Conservation (phyloP, 2,888 invertebrate genomes). For the Noctuana brunneofusca region DNA sequence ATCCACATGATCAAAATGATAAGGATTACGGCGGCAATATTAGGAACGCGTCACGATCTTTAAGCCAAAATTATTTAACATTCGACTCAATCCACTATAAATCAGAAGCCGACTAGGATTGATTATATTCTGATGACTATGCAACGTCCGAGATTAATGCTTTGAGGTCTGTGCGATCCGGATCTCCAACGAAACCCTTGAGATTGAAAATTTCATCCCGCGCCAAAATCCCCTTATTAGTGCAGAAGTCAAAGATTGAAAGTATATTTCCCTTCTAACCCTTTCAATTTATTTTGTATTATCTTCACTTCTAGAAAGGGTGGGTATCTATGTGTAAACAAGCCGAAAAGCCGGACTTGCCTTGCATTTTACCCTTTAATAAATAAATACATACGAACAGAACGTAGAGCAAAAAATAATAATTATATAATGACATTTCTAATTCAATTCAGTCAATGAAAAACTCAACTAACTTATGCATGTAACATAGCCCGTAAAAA, state of each 20-base stretch:
- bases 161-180: conserved; percentile 19
- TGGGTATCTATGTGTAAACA: too few species aligned
- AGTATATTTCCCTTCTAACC: not conserved
- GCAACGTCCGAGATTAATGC: conserved; percentile 65
- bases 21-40: not conserved
- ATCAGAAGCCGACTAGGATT: conserved; percentile 61
- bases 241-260: not conserved
- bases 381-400: too few species aligned
- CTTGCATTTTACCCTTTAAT: too few species aligned
- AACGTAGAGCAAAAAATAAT: too few species aligned
- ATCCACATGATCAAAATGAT: not conserved
- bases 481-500: too few species aligned
- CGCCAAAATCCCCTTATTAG: conserved; percentile 10
- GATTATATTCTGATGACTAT: conserved; percentile 67
- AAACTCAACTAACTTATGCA: too few species aligned
- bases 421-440: too few species aligned
- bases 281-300: not conserved
- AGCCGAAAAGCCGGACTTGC: too few species aligned
- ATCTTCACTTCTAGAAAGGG: too few species aligned
- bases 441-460: too few species aligned
- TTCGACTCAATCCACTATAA: conserved; percentile 55
- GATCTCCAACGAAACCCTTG: conserved; percentile 20
- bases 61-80: conserved; percentile 40
- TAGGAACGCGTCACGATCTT: not conserved
- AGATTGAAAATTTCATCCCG: conserved; percentile 20